A percentile compares a stretch with the other conserved stretches of the same genome.
Evolutionary conservation across 2,888 invertebrate species (phyloP).

Genomic region (Meta bourneti): DNA sequence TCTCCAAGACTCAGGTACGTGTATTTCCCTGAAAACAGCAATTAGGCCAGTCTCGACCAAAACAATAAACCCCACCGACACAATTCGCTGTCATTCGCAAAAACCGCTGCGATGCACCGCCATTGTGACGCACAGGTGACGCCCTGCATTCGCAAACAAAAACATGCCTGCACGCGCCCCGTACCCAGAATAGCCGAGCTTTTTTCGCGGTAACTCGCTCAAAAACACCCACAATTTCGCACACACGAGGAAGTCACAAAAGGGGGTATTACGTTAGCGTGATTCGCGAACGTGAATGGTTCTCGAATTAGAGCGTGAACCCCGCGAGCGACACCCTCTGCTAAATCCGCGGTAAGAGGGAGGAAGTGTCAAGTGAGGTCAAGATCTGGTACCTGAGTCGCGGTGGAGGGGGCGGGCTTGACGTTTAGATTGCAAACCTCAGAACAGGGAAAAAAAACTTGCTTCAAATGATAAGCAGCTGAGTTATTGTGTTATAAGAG

Average conservation of each 20-base stretch:
- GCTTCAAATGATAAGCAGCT: not conserved
- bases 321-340: slow-evolving; percentile 63
- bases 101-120: not conserved
- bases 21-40: not conserved
- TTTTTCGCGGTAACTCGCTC: slow-evolving; percentile 16
- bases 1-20: not conserved
- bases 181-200: not conserved
- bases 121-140: too few relatives aligned
- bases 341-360: slow-evolving; percentile 25
- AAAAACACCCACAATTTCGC: slow-evolving; percentile 22
- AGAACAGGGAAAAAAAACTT: not conserved
- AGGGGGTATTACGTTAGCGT: slow-evolving; percentile 38
- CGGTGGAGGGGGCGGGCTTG: not conserved
- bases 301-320: slow-evolving; percentile 69
- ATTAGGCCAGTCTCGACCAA: not conserved
- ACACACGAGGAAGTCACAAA: slow-evolving; percentile 35
- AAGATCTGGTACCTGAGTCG: slow-evolving; percentile 33
- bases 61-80: not conserved
- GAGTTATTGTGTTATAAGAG: not conserved
- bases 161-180: not conserved
- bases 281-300: slow-evolving; percentile 43
- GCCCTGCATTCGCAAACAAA: not conserved
- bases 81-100: not conserved
- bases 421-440: not conserved
- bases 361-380: slow-evolving; percentile 65